Conservation (phyloP, 2,888 invertebrate genomes). For the Schizaphis graminum region DNA sequence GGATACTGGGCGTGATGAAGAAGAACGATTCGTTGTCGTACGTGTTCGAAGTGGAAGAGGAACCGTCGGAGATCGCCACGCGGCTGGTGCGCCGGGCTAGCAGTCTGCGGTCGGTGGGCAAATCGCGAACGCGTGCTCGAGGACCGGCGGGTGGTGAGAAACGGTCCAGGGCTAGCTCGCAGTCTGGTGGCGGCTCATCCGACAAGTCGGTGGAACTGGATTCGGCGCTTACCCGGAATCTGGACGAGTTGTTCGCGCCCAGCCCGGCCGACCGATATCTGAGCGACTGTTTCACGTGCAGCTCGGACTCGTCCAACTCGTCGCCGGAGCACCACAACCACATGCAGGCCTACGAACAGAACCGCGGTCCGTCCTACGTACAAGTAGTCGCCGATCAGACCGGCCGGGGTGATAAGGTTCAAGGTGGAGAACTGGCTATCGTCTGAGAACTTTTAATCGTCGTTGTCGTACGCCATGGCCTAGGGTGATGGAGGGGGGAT, state of each 20-base stretch:
- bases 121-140: constrained; percentile 5
- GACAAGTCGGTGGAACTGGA: constrained; percentile 54
- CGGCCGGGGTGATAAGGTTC: constrained; percentile 27
- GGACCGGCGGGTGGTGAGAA: constrained; percentile 47
- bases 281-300: constrained; percentile 56
- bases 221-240: constrained; percentile 17
- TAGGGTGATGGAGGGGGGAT: background rate
- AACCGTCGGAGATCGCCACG: constrained; percentile 80
- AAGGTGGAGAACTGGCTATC: constrained; percentile 25
- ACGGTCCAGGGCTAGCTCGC: constrained; percentile 47
- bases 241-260: constrained; percentile 44
- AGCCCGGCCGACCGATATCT: background rate
- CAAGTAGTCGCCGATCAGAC: constrained; percentile 43
- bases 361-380: constrained; percentile 35
- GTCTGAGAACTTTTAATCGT: background rate
- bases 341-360: constrained; percentile 46
- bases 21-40: constrained; percentile 90
- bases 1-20: constrained; percentile 86
- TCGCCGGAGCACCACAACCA: constrained; percentile 46
- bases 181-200: constrained; percentile 10
- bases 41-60: constrained; percentile 84
- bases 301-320: constrained; percentile 59
- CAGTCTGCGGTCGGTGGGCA: constrained; percentile 67
- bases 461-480: background rate
- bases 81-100: constrained; percentile 79